Percentiles rank a stretch among this genome's conserved stretches.
Evolutionary conservation across 2,797 vertebrate species (phyloP).

Genomic region (Pangasius krempfi): DNA sequence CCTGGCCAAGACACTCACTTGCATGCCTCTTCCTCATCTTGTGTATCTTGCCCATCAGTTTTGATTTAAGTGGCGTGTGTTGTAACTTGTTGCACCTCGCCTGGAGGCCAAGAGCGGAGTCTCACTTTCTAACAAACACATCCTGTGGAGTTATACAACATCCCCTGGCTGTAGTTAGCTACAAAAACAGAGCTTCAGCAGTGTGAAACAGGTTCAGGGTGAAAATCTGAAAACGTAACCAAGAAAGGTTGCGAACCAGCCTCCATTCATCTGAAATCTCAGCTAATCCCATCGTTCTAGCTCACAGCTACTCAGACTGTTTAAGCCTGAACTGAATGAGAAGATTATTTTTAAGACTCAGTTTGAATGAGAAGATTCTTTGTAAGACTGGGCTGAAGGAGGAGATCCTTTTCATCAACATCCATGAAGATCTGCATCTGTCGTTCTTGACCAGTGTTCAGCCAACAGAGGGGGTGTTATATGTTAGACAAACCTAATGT

Average conservation of each 20-base stretch:
- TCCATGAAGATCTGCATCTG: neutral
- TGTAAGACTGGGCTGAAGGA: slow-evolving; percentile 15
- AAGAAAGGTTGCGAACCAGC: neutral
- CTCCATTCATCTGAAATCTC: slow-evolving; percentile 8
- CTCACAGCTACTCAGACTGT: slow-evolving; percentile 7
- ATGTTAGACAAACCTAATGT: slow-evolving; percentile 7
- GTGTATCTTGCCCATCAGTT: slow-evolving; percentile 63
- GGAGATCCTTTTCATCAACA: slow-evolving; percentile 17
- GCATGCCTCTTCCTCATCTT: slow-evolving; percentile 61
- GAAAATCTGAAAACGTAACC: neutral
- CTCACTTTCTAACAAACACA: slow-evolving; percentile 56
- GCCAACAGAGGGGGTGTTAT: neutral
- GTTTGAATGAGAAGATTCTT: slow-evolving; percentile 4
- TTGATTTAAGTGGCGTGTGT: slow-evolving; percentile 66
- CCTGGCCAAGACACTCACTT: slow-evolving; percentile 62
- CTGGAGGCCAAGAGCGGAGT: slow-evolving; percentile 53
- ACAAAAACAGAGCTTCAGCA: slow-evolving; percentile 19
- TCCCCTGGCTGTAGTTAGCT: slow-evolving; percentile 34
- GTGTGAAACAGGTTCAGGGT: neutral
- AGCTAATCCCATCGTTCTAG: slow-evolving; percentile 3
- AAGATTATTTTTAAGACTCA: slow-evolving; percentile 21
- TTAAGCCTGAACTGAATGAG: slow-evolving; percentile 18
- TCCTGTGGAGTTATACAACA: slow-evolving; percentile 50
- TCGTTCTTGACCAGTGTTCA: neutral
- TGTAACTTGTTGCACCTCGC: slow-evolving; percentile 65